phyloP scores from a whole-genome alignment of 2,888 invertebrate genomes.

The Omphaloscelis lunosa region DNA sequence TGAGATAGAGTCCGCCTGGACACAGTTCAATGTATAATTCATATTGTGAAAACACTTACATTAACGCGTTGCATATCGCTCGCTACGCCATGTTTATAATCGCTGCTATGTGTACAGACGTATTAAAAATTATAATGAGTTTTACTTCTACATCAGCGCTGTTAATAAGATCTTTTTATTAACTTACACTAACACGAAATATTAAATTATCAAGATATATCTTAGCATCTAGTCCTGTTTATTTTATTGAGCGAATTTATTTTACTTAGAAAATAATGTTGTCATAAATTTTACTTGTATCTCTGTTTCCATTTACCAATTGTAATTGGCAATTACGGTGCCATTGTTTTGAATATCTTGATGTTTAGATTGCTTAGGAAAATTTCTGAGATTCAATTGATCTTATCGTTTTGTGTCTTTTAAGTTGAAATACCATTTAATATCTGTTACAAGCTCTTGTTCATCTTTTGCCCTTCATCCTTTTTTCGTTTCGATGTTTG shows the following conservation, averaged over 20 bases:
- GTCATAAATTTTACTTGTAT: conserved; percentile 55
- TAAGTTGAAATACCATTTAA: not conserved
- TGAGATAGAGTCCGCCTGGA: conserved; percentile 76
- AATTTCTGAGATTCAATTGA: conserved; percentile 21
- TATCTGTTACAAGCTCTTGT: not conserved
- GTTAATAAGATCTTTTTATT: conserved; percentile 69
- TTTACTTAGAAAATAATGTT: conserved; percentile 54
- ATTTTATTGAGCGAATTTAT: conserved; percentile 56
- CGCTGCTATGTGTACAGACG: conserved; percentile 72
- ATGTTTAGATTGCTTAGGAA: conserved; percentile 49
- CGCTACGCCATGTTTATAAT: conserved; percentile 77
- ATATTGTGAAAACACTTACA: conserved; percentile 81
- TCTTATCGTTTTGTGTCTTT: conserved; percentile 15
- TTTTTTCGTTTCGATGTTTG: not conserved
- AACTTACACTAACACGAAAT: conserved; percentile 63
- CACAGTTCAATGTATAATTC: conserved; percentile 81
- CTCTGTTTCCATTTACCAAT: conserved; percentile 60
- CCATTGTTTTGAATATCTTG: conserved; percentile 60
- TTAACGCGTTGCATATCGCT: conserved; percentile 79
- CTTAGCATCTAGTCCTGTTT: conserved; percentile 46
- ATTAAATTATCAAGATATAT: conserved; percentile 56
- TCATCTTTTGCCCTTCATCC: not conserved
- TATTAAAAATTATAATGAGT: conserved; percentile 78
- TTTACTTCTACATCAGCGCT: conserved; percentile 66
- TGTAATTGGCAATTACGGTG: conserved; percentile 61